phyloP scores from a whole-genome alignment of 1,140 invertebrate species.

The Ptiloglossa arizonensis region DNA sequence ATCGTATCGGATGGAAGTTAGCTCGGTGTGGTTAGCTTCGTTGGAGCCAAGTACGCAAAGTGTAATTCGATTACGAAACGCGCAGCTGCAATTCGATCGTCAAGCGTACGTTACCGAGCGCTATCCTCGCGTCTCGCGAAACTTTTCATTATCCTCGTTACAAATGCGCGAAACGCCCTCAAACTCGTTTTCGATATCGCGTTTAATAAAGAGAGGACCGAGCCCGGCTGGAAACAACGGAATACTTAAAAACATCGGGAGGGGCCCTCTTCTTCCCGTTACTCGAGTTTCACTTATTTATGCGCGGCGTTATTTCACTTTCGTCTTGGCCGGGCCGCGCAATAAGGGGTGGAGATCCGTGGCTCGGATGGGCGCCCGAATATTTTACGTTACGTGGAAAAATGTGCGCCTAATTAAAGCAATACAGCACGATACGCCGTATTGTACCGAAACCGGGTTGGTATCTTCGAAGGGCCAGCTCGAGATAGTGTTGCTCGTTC shows the following conservation, averaged over 20 bases:
- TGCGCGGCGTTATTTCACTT: slow-evolving; percentile 17
- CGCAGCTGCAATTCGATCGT: too few relatives aligned
- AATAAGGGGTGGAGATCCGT: slow-evolving; percentile 8
- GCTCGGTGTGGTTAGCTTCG: too few relatives aligned
- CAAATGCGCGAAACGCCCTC: background rate
- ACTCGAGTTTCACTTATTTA: slow-evolving; percentile 20
- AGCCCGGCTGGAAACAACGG: background rate
- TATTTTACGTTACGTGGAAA: background rate
- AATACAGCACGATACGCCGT: slow-evolving; percentile 1
- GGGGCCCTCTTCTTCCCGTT: too few relatives aligned
- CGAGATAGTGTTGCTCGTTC: too few relatives aligned
- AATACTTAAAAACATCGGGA: background rate
- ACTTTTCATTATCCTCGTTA: background rate
- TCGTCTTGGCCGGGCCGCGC: background rate
- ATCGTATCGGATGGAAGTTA: too few relatives aligned
- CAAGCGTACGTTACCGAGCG: too few relatives aligned
- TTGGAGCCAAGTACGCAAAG: too few relatives aligned
- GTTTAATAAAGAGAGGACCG: background rate
- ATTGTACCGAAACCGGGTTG: too few relatives aligned
- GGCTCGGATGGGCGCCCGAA: background rate
- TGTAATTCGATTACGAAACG: too few relatives aligned
- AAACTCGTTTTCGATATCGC: too few relatives aligned
- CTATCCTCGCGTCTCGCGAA: too few relatives aligned
- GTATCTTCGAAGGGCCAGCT: too few relatives aligned
- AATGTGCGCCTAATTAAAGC: slow-evolving; percentile 35